phyloP scores from a whole-genome alignment of 2,888 invertebrate species.

The Brassicogethes aeneus region DNA sequence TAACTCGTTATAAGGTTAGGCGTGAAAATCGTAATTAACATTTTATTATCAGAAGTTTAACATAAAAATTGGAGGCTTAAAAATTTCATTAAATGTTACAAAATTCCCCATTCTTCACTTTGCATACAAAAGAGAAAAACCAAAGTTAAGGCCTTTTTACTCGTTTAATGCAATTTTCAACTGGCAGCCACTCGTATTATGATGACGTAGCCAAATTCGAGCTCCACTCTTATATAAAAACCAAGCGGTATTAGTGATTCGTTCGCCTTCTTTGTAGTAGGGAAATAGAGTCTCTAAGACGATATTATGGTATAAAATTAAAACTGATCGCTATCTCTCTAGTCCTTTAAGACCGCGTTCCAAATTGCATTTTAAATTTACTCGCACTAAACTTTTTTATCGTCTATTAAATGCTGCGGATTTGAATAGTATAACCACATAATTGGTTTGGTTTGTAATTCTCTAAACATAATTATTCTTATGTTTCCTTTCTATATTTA shows the following conservation, averaged over 20 bases:
- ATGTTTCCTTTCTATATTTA: too few relatives aligned
- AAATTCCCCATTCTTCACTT: constrained; percentile 7
- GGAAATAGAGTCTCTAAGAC: constrained; percentile 7
- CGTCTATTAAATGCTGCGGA: constrained; percentile 3
- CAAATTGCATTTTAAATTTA: constrained; percentile 10
- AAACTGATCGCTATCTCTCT: constrained; percentile 8
- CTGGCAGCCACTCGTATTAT: constrained; percentile 8
- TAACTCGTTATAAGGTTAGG: too few relatives aligned
- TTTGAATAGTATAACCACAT: constrained; percentile 4
- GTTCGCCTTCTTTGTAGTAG: constrained; percentile 8
- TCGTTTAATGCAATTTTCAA: constrained; percentile 12
- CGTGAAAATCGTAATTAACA: too few relatives aligned
- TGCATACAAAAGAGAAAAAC: constrained; percentile 9
- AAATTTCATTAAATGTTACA: constrained; percentile 6
- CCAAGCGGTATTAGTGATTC: constrained; percentile 7
- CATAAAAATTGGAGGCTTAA: constrained; percentile 7
- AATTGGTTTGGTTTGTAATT: background rate
- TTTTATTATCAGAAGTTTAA: constrained; percentile 3
- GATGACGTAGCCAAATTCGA: constrained; percentile 9
- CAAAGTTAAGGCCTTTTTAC: constrained; percentile 6
- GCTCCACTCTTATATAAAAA: constrained; percentile 7
- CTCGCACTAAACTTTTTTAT: constrained; percentile 7
- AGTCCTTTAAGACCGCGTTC: constrained; percentile 3
- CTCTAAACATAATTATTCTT: too few relatives aligned
- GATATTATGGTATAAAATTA: constrained; percentile 10